Evolutionary conservation across 1,140 invertebrate species (phyloP).

Genomic region (Aleiodes sp.): DNA sequence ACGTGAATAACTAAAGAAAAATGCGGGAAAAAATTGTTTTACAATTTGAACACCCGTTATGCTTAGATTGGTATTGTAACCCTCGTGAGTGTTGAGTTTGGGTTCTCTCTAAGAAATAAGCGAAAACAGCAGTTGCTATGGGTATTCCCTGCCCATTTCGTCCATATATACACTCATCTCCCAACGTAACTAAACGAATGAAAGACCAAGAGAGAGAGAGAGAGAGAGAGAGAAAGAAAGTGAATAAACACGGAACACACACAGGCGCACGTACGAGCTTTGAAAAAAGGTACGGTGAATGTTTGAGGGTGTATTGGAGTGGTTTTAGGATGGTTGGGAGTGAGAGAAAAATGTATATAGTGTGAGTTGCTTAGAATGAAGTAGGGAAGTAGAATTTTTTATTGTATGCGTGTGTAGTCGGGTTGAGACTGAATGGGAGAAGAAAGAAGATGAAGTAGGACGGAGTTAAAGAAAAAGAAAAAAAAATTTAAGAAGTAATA

Average conservation of each 20-base stretch:
- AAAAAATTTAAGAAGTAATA: slow-evolving; percentile 29
- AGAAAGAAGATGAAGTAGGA: slow-evolving; percentile 40
- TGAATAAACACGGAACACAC: slow-evolving; percentile 1
- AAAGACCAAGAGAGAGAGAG: slow-evolving; percentile 13
- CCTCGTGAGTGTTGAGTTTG: not conserved
- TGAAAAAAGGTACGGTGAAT: too few species aligned
- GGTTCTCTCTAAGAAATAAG: slow-evolving; percentile 63
- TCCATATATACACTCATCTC: slow-evolving; percentile 53
- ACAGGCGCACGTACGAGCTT: not conserved
- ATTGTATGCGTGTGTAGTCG: slow-evolving; percentile 22
- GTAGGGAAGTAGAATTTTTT: slow-evolving; percentile 32
- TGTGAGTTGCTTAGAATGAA: slow-evolving; percentile 28
- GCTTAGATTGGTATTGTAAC: slow-evolving; percentile 52
- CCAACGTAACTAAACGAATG: slow-evolving; percentile 29
- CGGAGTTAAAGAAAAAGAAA: slow-evolving; percentile 43
- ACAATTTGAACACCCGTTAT: slow-evolving; percentile 56
- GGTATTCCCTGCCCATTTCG: slow-evolving; percentile 40
- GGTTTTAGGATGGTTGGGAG: slow-evolving; percentile 4
- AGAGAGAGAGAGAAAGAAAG: slow-evolving; percentile 27
- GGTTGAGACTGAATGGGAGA: slow-evolving; percentile 31
- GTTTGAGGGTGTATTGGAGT: slow-evolving; percentile 29
- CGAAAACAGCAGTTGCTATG: slow-evolving; percentile 66
- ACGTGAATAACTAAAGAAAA: too few species aligned
- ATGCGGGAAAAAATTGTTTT: too few species aligned
- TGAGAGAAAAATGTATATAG: not conserved